Conservation (phyloP, 2,888 invertebrate species). For the Drosophila borealis region DNA sequence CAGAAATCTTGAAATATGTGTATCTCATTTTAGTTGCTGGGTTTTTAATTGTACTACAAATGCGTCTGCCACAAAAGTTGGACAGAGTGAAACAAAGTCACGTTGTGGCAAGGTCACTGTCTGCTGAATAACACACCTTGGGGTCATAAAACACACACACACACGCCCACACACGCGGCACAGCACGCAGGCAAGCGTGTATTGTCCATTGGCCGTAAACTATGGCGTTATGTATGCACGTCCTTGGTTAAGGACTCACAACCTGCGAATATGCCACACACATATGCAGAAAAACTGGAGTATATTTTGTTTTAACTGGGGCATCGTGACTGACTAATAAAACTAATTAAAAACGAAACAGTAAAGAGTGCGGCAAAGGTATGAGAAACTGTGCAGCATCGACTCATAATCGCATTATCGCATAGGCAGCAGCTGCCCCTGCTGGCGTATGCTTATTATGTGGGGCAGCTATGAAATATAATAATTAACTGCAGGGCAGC, state of each 20-base stretch:
- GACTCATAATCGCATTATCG: slow-evolving; percentile 14
- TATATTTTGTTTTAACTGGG: slow-evolving; percentile 1
- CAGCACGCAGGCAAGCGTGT: not conserved
- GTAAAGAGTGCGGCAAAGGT: not conserved
- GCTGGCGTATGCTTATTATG: not conserved
- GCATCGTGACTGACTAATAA: slow-evolving; percentile 2
- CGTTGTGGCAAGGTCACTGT: slow-evolving; percentile 33
- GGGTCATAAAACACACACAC: slow-evolving; percentile 1
- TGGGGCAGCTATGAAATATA: slow-evolving; percentile 3
- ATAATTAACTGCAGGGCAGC: slow-evolving; percentile 20
- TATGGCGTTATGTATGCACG: slow-evolving; percentile 4
- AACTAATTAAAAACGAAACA: slow-evolving; percentile 25
- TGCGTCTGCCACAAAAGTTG: slow-evolving; percentile 13
- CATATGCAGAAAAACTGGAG: not conserved
- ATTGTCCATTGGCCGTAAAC: slow-evolving; percentile 13
- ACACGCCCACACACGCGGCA: not conserved
- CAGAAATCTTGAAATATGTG: not conserved
- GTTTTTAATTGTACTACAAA: slow-evolving; percentile 31
- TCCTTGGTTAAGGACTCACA: slow-evolving; percentile 20
- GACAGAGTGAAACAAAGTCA: not conserved
- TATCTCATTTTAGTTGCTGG: not conserved
- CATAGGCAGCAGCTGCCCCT: slow-evolving; percentile 5
- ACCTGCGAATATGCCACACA: slow-evolving; percentile 1
- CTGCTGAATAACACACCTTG: slow-evolving; percentile 21
- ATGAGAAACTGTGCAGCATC: slow-evolving; percentile 6